phyloP scores from a whole-genome alignment of 2,888 invertebrate species.

The Autographa gamma region DNA sequence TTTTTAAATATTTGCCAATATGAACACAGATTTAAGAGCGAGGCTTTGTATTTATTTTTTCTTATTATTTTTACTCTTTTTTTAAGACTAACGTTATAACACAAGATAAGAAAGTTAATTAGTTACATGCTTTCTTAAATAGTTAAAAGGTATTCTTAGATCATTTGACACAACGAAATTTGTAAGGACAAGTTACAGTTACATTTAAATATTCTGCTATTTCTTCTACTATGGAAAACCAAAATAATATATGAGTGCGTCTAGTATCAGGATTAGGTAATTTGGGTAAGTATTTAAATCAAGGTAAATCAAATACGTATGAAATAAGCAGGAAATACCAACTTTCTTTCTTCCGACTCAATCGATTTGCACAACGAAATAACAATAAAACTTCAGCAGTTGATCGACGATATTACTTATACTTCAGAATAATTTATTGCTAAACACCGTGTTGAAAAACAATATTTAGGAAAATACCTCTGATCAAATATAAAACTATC shows the following conservation, averaged over 20 bases:
- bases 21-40: constrained; percentile 68
- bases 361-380: constrained; percentile 12
- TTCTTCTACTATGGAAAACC: constrained; percentile 6
- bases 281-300: constrained; percentile 22
- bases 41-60: constrained; percentile 53
- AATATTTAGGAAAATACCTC: constrained; percentile 3
- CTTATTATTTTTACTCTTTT: background rate
- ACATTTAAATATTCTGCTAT: constrained; percentile 19
- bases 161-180: too few species aligned
- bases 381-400: background rate
- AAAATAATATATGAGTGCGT: constrained; percentile 9
- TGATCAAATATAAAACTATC: background rate
- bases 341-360: constrained; percentile 6
- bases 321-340: constrained; percentile 7
- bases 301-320: constrained; percentile 15
- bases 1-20: constrained; percentile 72
- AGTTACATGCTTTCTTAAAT: too few species aligned
- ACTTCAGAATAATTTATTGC: background rate
- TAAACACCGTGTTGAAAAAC: background rate
- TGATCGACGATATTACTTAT: background rate
- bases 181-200: background rate
- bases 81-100: too few species aligned
- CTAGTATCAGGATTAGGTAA: background rate
- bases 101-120: too few species aligned
- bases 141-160: too few species aligned